Evolutionary conservation across 2,888 invertebrate genomes (phyloP), one percentile per base, ranked within the genome.

Genomic region (Leucophenga maculata): DNA sequence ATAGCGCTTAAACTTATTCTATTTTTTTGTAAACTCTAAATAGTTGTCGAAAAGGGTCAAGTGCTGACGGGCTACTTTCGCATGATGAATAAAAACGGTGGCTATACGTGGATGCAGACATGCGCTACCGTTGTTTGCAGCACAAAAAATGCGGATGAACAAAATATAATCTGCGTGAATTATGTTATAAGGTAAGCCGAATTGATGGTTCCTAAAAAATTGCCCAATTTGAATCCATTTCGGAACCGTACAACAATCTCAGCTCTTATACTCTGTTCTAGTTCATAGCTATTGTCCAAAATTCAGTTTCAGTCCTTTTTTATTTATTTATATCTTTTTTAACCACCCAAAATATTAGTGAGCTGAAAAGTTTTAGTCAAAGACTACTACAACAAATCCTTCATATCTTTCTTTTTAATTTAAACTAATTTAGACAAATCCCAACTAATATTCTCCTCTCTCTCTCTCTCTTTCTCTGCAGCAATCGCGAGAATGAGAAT

Each of bases 81-180:
- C 83, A 90, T 98, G 85, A 96, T 98, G 94, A 98, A 97, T 90
- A 97, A 97, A 88, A 94, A 93, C 78, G 98, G 98, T 6, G 98
- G 98, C 46, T 98, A 94, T 90, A 96, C 97, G 67, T 98, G 98
- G 98, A 90, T 98, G 84, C 98, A 98, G 89, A 97, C 97, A 0
- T 98, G 98, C 88, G 98, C 98, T 71, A 98, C 98, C 0, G 96
- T 98, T 55, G 95, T 98, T 69, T 97, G 97, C 90, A 97, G 94
- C 86, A 94, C 95, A 67, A 98, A 98, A 90, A 97, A 97, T 85
- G 95, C 96, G 6, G 98, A 98, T 75, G 98, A 98, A 87, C 97
- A 98, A 89, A 98, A 97, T 86, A 97, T 98, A 81, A 97, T 98
- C 77, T 97, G 97, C 87, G 97, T 98, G 84, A 97, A 98, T 90